Evolutionary conservation across 2,888 invertebrate species (phyloP).

Genomic region (Plagodis pulveraria): DNA sequence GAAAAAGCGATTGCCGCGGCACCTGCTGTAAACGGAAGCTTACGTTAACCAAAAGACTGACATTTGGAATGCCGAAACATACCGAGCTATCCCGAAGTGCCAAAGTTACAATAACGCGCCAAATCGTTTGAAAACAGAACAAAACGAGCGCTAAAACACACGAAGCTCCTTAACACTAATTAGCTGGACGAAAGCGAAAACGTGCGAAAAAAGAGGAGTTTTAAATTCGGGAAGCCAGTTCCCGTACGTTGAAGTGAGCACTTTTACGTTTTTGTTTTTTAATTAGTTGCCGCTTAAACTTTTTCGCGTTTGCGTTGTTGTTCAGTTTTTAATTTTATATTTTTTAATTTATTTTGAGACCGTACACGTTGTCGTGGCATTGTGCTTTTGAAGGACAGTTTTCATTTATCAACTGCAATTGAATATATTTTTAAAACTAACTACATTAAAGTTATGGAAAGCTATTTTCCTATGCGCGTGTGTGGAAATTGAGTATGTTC

Average conservation of each 20-base stretch:
- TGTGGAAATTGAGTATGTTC: too few species aligned
- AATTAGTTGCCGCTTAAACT: slow-evolving; percentile 78
- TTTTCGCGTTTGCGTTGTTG: slow-evolving; percentile 64
- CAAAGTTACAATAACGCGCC: slow-evolving; percentile 21
- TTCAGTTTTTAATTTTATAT: slow-evolving; percentile 56
- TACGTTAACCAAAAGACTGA: slow-evolving; percentile 1
- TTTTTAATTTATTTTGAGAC: slow-evolving; percentile 42
- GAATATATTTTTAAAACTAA: neutral
- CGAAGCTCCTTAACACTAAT: slow-evolving; percentile 73
- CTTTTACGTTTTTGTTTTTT: slow-evolving; percentile 71
- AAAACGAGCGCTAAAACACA: slow-evolving; percentile 47
- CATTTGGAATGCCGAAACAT: slow-evolving; percentile 15
- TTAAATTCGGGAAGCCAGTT: slow-evolving; percentile 70
- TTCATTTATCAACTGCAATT: slow-evolving; percentile 21
- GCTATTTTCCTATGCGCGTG: neutral
- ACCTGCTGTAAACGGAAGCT: neutral
- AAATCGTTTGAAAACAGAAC: slow-evolving; percentile 28
- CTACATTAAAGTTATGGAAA: slow-evolving; percentile 4
- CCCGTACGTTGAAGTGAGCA: slow-evolving; percentile 60
- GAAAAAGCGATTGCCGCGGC: slow-evolving; percentile 1
- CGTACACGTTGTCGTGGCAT: slow-evolving; percentile 12
- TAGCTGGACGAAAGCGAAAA: slow-evolving; percentile 75
- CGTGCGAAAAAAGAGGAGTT: slow-evolving; percentile 68
- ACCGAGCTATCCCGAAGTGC: slow-evolving; percentile 1
- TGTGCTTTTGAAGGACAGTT: slow-evolving; percentile 36